Base-by-base conservation (phyloP, 2,797 vertebrate species). In the Buceros bicornis region DNA sequence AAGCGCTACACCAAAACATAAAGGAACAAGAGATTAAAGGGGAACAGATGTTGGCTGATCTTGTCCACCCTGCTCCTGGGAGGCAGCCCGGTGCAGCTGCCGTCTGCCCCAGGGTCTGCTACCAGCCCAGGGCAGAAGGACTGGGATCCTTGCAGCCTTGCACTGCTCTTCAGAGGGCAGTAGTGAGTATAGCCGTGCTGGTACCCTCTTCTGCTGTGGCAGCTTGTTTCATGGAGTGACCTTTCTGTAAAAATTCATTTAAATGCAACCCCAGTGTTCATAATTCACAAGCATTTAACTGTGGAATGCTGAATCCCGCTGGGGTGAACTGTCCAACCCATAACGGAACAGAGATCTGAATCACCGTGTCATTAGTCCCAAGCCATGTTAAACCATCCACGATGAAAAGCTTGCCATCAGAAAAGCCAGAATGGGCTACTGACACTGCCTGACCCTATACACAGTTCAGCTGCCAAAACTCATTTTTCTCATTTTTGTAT, bases 31-130 rank as follows among this genome's bases (percentile, higher is more conserved):
- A 90, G 95, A 96, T 92, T 94, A 95, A 96, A 96, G 60, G 42
- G 56, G 71, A 97, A 91, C 91, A 96, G 95, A 97, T 96, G 96
- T 90, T 94, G 70, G 71, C 43, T 93, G 85, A 87, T 88, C 54
- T 76, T 90, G 88, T 95, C 82, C 91, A 87, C 61, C 26, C 58
- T 79, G 26, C 67, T 97, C 58, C 86, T 93, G 91, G 84, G 88
- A 97, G 66, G 71, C 53, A 93, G 88, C 48, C 66, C 5, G 1
- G 35, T 64, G 88, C 77, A 96, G 93, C 89, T 92, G 94, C 81
- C 82, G 43, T 67, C 56, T 76, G 87, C 50, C 78, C 50, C 48
- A 77, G 86, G 78, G 60, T 89, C 80, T 87, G 56, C 29, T 40
- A 40, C 37, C 86, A 76, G 67, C 48, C 53, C 42, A 85, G 47